phyloP scores from a whole-genome alignment of 2,888 invertebrate species.

The Hyles lineata region DNA sequence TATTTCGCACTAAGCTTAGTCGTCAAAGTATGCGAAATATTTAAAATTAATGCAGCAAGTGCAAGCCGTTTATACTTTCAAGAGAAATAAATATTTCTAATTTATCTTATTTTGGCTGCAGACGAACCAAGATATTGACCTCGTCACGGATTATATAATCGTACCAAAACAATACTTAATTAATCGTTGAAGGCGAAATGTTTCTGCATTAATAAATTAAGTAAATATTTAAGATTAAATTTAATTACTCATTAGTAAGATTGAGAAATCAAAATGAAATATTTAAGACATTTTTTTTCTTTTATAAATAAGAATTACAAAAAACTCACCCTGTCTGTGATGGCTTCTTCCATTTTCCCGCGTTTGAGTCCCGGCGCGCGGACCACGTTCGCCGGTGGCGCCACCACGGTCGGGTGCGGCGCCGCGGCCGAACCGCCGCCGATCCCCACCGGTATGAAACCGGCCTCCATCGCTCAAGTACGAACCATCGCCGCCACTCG shows the following conservation, averaged over 20 bases:
- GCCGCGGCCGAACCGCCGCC: constrained; percentile 49
- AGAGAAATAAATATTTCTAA: too few species aligned
- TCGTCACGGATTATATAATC: too few species aligned
- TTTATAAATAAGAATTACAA: neutral
- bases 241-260: too few species aligned
- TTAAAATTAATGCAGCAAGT: too few species aligned
- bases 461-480: constrained; percentile 75
- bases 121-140: too few species aligned
- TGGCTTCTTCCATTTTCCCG: constrained; percentile 91
- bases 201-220: too few species aligned
- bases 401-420: constrained; percentile 63
- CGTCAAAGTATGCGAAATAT: neutral
- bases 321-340: constrained; percentile 90
- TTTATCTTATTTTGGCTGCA: too few species aligned
- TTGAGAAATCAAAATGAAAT: neutral
- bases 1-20: neutral
- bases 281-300: neutral
- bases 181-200: too few species aligned
- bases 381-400: constrained; percentile 87
- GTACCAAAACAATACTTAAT: too few species aligned
- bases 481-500: constrained; percentile 58
- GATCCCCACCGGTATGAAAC: constrained; percentile 73
- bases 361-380: constrained; percentile 91
- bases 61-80: neutral
- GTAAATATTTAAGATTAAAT: too few species aligned